phyloP scores from a whole-genome alignment of 2,888 invertebrate genomes.

The Sphecodes monilicornis region DNA sequence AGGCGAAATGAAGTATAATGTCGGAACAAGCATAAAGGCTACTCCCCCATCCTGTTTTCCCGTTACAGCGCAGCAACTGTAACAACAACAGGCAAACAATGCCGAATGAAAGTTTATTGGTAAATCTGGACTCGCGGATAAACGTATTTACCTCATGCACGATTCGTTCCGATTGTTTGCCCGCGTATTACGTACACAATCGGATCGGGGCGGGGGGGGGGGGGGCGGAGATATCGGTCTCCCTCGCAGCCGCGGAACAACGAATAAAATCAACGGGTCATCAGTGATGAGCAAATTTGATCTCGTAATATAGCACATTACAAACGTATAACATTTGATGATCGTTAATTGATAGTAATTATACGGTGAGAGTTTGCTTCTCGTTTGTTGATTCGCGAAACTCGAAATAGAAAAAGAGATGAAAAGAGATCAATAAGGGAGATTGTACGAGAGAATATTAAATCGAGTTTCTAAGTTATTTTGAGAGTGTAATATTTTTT shows the following conservation, averaged over 20 bases:
- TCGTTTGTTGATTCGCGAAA: neutral
- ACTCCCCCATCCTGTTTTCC: neutral
- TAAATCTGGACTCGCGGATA: conserved; percentile 25
- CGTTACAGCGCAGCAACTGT: conserved; percentile 9
- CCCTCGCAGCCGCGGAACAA: conserved; percentile 10
- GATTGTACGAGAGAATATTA: neutral
- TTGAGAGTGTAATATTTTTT: neutral
- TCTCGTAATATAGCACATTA: neutral
- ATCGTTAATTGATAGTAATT: too few species aligned
- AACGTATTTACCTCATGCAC: conserved; percentile 35
- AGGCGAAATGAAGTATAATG: neutral
- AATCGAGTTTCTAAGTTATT: neutral
- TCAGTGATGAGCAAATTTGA: conserved; percentile 47
- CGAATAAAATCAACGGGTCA: conserved; percentile 45
- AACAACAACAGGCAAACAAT: conserved; percentile 39
- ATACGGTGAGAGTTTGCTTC: neutral
- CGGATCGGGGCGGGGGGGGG: neutral
- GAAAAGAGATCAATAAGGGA: neutral
- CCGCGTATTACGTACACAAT: conserved; percentile 23
- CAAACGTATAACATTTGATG: conserved; percentile 5
- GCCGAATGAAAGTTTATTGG: conserved; percentile 49
- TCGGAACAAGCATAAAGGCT: neutral
- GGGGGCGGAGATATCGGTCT: neutral
- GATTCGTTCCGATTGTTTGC: conserved; percentile 48
- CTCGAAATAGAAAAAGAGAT: neutral